These are phyloP conservation scores for Cyanistes caeruleus DNA, from an alignment of 2,113 vertebrate species.

Conservation along the genomic window DNA sequence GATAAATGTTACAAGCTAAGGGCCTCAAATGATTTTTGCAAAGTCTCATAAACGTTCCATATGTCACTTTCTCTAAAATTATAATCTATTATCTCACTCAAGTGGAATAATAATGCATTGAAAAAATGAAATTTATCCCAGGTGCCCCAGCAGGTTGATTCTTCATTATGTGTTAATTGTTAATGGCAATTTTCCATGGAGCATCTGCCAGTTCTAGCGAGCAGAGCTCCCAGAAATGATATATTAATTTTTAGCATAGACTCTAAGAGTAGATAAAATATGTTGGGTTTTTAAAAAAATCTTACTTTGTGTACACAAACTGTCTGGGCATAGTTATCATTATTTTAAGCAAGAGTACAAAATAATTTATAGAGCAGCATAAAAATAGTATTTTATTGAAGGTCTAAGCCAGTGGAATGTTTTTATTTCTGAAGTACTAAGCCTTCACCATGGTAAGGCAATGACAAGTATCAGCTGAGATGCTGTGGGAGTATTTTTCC, in stretches of 20 bases:
- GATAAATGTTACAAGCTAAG: slow-evolving; percentile 33
- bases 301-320: background rate
- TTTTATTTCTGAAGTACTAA: background rate
- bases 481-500: background rate
- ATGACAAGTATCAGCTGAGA: background rate
- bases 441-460: background rate
- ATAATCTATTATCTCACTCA: slow-evolving; percentile 62
- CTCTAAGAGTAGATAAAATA: background rate
- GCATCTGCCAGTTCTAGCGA: slow-evolving; percentile 50
- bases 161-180: slow-evolving; percentile 69
- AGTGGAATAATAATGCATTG: slow-evolving; percentile 55
- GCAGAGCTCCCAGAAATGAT: slow-evolving; percentile 28
- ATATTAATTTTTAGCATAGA: slow-evolving; percentile 34
- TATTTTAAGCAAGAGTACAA: background rate
- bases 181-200: slow-evolving; percentile 61
- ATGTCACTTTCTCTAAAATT: slow-evolving; percentile 59
- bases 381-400: background rate
- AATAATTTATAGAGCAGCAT: background rate
- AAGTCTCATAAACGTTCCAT: slow-evolving; percentile 52
- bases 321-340: background rate
- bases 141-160: slow-evolving; percentile 54
- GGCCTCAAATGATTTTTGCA: slow-evolving; percentile 36
- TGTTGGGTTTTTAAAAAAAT: background rate
- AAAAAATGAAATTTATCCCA: slow-evolving; percentile 63
- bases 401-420: background rate